A percentile compares a stretch with the other conserved stretches of the same genome.
phyloP scores from a whole-genome alignment of 1,140 invertebrate species.

The Neoseiulus cucumeris region DNA sequence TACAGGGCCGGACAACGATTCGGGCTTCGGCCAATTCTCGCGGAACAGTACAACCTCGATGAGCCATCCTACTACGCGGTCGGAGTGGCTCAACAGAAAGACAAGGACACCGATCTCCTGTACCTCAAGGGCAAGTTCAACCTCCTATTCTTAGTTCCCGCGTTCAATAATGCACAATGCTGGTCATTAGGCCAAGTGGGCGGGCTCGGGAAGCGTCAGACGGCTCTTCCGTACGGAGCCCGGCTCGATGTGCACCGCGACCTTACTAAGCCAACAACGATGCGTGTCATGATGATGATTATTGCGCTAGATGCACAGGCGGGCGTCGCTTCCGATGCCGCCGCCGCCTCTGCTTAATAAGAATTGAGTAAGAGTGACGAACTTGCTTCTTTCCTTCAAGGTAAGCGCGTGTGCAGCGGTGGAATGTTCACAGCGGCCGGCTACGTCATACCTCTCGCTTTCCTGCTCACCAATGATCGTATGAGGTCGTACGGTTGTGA shows the following conservation, averaged over 20 bases:
- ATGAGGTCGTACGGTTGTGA: slow-evolving; percentile 79
- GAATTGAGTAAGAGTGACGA: too few species aligned
- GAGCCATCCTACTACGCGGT: slow-evolving; percentile 78
- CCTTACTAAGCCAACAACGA: too few species aligned
- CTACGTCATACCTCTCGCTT: slow-evolving; percentile 84
- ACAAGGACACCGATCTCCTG: slow-evolving; percentile 61
- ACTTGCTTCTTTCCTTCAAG: slow-evolving; percentile 23
- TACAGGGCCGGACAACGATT: slow-evolving; percentile 61
- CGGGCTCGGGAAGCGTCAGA: too few species aligned
- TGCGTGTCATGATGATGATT: too few species aligned
- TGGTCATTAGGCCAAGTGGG: too few species aligned
- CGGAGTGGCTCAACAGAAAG: slow-evolving; percentile 70
- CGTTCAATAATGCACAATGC: too few species aligned
- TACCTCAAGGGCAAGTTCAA: slow-evolving; percentile 54
- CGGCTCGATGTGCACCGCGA: too few species aligned
- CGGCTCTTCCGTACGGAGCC: too few species aligned
- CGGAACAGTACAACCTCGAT: slow-evolving; percentile 67
- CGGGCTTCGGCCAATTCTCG: slow-evolving; percentile 61
- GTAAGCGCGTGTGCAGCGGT: slow-evolving; percentile 69
- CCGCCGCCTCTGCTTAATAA: too few species aligned
- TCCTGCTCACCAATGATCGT: slow-evolving; percentile 75
- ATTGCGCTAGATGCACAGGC: too few species aligned
- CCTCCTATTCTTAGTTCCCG: slow-evolving; percentile 11
- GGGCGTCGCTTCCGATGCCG: too few species aligned
- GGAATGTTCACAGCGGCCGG: slow-evolving; percentile 78